These are phyloP conservation scores for Lasioglossum morio DNA, from an alignment of 2,888 invertebrate species.

Conservation along the genomic window DNA sequence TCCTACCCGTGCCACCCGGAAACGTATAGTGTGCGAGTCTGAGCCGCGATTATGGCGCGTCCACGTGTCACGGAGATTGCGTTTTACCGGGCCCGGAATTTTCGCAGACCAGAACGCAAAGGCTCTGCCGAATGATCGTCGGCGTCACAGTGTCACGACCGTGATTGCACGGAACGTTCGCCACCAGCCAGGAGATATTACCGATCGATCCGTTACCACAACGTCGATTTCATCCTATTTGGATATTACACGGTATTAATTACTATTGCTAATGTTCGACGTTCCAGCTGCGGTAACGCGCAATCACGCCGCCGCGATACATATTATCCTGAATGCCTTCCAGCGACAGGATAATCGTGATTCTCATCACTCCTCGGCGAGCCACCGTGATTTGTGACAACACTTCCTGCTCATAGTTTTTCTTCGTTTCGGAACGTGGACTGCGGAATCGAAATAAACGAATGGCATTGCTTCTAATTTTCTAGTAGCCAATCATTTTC, in stretches of 20 bases:
- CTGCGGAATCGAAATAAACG: background rate
- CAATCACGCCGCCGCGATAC: conserved; percentile 52
- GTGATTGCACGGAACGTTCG: background rate
- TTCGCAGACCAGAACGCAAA: background rate
- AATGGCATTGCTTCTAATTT: no score
- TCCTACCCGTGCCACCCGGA: background rate
- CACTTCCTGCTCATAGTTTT: background rate
- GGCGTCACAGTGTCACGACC: background rate
- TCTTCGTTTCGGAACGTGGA: background rate
- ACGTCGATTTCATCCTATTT: conserved; percentile 55
- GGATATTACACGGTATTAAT: conserved; percentile 64
- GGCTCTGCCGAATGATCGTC: background rate
- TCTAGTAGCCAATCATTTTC: no score
- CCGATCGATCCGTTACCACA: conserved; percentile 46
- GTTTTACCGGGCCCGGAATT: conserved; percentile 28
- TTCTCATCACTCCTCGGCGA: background rate
- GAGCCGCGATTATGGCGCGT: conserved; percentile 41
- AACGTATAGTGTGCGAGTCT: conserved; percentile 33
- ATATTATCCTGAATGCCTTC: conserved; percentile 45
- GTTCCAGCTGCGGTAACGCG: conserved; percentile 34
- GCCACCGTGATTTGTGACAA: background rate
- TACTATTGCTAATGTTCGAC: conserved; percentile 49
- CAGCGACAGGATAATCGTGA: conserved; percentile 39
- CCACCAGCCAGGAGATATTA: conserved; percentile 18
- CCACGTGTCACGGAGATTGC: conserved; percentile 28